Base-by-base conservation (phyloP, 1,140 invertebrate species). In the Epicauta chinensis region DNA sequence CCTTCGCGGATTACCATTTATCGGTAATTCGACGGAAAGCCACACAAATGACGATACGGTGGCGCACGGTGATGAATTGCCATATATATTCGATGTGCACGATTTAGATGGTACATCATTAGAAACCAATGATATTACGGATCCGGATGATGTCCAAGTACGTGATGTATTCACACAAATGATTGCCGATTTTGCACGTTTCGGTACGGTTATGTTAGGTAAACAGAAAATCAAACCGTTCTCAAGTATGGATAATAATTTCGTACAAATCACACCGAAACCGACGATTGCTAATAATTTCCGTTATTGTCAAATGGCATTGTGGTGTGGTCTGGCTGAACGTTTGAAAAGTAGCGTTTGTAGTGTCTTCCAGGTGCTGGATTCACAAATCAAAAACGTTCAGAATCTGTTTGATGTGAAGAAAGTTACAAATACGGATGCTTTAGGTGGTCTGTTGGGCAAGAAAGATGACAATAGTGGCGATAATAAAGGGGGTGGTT, bases 1-100 rank as follows among this genome's bases (percentile, higher is more conserved):
- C 58, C 66, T 87, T 1, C 67, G 68, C 12, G 83, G 82, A 4
- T 64, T 81, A 2, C 76, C 81, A 3, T 65, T 87, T 12, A 30
- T 68, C 42, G 66, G 65, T 35, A 65, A 65, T 55, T 14, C 40
- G 34, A 56, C 57, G 10, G 39, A 39, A 38, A 49, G 55, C 52
- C n/a, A n/a, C n/a, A n/a, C n/a, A n/a, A 54, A 42, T 12, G 31
- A 61, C 66, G 78, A 58, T 42, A 67, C 65, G 7, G 76, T 80
- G 1, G 70, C 74, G 7, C 81, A 85, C 60, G 83, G 83, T 1
- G 83, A 86, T 59, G 83, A 86, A 59, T 63, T 86, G 4, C 78
- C 77, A 16, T 87, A 83, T 48, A 69, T 86, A 54, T 87, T 86
- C 57, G 77, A 82, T 55, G 73, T 75, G 2, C 73, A 81, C 30